A percentile compares a stretch with the other conserved stretches of the same genome.
These are phyloP conservation scores for Hoplodrina ambigua DNA, from an alignment of 2,888 invertebrate genomes.

Conservation along the genomic window DNA sequence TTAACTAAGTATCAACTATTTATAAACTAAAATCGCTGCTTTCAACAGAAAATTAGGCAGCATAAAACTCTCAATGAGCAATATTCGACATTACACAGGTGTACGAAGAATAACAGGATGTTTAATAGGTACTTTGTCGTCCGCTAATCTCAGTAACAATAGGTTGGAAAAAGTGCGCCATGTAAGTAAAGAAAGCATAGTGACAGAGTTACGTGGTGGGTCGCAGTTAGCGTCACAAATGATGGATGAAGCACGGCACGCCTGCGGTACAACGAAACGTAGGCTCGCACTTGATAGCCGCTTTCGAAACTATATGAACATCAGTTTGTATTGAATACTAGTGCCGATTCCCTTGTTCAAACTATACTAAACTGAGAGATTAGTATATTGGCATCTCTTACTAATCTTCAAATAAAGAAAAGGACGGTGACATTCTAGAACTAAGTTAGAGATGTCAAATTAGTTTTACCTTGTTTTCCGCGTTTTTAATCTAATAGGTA, in stretches of 20 bases:
- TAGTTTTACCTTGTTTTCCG: too few species aligned
- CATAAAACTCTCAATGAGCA: not conserved
- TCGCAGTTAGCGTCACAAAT: slow-evolving; percentile 71
- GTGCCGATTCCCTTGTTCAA: too few species aligned
- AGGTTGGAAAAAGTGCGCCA: slow-evolving; percentile 38
- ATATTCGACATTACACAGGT: slow-evolving; percentile 5
- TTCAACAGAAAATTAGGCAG: not conserved
- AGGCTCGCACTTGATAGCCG: slow-evolving; percentile 54
- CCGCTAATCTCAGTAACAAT: slow-evolving; percentile 42
- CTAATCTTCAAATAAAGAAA: too few species aligned
- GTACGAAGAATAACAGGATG: slow-evolving; percentile 15
- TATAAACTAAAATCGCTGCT: too few species aligned
- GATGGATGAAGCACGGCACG: slow-evolving; percentile 68
- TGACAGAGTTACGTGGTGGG: slow-evolving; percentile 66
- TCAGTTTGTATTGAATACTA: slow-evolving; percentile 24
- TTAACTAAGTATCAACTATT: too few species aligned
- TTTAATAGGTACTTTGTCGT: slow-evolving; percentile 21
- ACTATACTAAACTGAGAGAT: too few species aligned
- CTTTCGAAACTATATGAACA: slow-evolving; percentile 64
- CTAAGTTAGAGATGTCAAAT: too few species aligned
- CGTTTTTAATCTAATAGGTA: too few species aligned
- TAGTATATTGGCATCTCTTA: too few species aligned
- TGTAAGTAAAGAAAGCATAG: slow-evolving; percentile 66
- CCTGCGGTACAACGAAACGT: slow-evolving; percentile 55
- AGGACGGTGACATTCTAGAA: too few species aligned